Conservation (phyloP, 2,888 invertebrate species). For the Asteroscopus sphinx region DNA sequence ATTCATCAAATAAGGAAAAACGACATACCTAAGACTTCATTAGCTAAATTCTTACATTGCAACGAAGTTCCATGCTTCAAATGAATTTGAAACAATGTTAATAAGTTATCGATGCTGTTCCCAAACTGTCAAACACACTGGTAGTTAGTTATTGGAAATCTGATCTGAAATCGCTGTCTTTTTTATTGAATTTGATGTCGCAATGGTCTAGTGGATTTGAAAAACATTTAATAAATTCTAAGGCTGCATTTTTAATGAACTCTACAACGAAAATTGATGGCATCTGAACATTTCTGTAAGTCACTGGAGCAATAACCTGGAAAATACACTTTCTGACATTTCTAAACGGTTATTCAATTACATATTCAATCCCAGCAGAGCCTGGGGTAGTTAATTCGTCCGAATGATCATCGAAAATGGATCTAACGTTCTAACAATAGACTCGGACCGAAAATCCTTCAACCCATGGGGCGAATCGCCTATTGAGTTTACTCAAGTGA, state of each 20-base stretch:
- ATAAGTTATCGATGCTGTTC: conserved; percentile 37
- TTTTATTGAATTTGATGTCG: conserved; percentile 36
- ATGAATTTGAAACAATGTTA: conserved; percentile 12
- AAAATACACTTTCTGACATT: conserved; percentile 15
- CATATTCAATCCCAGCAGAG: conserved; percentile 22
- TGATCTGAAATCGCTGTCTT: conserved; percentile 40
- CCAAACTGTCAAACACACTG: conserved; percentile 47
- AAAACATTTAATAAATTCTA: conserved; percentile 31
- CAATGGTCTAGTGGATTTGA: conserved; percentile 44
- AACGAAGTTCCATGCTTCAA: conserved; percentile 11
- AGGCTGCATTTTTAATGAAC: conserved; percentile 33
- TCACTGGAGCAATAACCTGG: conserved; percentile 7
- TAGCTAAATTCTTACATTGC: conserved; percentile 4
- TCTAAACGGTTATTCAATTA: conserved; percentile 31
- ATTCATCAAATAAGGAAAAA: conserved; percentile 30
- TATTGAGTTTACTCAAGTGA: conserved; percentile 38
- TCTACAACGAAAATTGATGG: conserved; percentile 16
- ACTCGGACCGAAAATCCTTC: conserved; percentile 29
- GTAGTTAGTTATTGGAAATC: conserved; percentile 53
- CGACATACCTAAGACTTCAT: conserved; percentile 8
- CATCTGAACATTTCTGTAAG: conserved; percentile 17
- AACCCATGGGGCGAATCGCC: conserved; percentile 35
- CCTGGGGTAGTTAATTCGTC: conserved; percentile 3
- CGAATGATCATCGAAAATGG: conserved; percentile 29
- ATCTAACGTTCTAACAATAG: conserved; percentile 45